Conservation (phyloP, 2,888 invertebrate species). For the Drosophila quasianomalipes region DNA sequence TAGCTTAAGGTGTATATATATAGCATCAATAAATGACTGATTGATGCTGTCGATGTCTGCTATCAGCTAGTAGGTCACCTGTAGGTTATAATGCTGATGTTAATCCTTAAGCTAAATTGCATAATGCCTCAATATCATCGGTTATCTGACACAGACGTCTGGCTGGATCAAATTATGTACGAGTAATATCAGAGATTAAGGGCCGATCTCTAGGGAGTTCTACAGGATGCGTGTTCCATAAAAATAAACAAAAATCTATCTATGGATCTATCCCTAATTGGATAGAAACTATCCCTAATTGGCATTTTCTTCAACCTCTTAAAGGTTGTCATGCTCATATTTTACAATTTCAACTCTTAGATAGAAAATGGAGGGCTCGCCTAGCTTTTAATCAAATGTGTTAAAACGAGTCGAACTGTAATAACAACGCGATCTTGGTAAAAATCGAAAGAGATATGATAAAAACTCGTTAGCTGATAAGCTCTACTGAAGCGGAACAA, state of each 20-base stretch:
- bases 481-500: slow-evolving; percentile 28
- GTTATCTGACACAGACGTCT: slow-evolving; percentile 40
- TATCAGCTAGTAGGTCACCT: slow-evolving; percentile 62
- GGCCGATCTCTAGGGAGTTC: background rate
- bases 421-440: background rate
- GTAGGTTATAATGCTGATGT: slow-evolving; percentile 56
- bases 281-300: slow-evolving; percentile 4
- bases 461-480: background rate
- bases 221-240: background rate
- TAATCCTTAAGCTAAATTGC: slow-evolving; percentile 11
- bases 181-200: slow-evolving; percentile 8
- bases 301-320: background rate
- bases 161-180: slow-evolving; percentile 28
- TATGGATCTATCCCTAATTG: slow-evolving; percentile 7
- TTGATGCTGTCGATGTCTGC: slow-evolving; percentile 31
- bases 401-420: background rate
- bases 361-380: slow-evolving; percentile 60
- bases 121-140: slow-evolving; percentile 32
- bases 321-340: background rate
- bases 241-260: slow-evolving; percentile 34
- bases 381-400: slow-evolving; percentile 25
- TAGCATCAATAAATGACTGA: slow-evolving; percentile 47
- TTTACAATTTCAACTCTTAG: background rate
- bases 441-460: background rate
- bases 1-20: background rate